Evolutionary conservation across 2,113 vertebrate genomes (phyloP).

Genomic region (Geothlypis trichas): DNA sequence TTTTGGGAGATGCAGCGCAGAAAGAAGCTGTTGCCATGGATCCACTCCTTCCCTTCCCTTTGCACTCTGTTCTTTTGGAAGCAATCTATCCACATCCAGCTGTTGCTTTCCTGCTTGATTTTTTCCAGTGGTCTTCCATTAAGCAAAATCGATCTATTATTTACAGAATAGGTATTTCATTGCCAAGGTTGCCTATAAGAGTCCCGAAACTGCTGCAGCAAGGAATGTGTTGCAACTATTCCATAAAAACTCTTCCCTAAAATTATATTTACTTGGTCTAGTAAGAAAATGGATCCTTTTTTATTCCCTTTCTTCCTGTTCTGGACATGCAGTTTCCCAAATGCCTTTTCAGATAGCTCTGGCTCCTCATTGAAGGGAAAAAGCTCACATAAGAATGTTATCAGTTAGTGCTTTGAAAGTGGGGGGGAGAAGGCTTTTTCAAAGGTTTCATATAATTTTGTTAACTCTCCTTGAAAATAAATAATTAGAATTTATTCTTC

Average conservation of each 20-base stretch:
- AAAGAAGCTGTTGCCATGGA: conserved; percentile 32
- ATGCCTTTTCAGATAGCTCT: neutral
- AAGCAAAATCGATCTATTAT: neutral
- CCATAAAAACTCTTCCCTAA: neutral
- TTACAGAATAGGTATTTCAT: neutral
- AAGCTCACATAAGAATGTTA: neutral
- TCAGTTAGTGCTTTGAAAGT: neutral
- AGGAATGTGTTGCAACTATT: neutral
- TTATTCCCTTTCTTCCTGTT: neutral
- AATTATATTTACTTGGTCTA: neutral
- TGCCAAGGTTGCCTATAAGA: neutral
- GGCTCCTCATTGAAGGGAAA: neutral
- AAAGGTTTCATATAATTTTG: neutral
- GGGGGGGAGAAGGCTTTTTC: neutral
- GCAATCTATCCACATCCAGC: neutral
- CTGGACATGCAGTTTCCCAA: neutral
- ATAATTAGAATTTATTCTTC: neutral
- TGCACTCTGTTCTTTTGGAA: neutral
- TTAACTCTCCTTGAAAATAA: neutral
- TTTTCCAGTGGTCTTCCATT: neutral
- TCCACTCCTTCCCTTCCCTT: neutral
- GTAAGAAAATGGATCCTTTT: neutral
- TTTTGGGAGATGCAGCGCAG: neutral
- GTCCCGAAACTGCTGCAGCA: neutral
- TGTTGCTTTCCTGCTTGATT: neutral